phyloP scores from a whole-genome alignment of 2,797 vertebrate genomes.

The Trachops cirrhosus region DNA sequence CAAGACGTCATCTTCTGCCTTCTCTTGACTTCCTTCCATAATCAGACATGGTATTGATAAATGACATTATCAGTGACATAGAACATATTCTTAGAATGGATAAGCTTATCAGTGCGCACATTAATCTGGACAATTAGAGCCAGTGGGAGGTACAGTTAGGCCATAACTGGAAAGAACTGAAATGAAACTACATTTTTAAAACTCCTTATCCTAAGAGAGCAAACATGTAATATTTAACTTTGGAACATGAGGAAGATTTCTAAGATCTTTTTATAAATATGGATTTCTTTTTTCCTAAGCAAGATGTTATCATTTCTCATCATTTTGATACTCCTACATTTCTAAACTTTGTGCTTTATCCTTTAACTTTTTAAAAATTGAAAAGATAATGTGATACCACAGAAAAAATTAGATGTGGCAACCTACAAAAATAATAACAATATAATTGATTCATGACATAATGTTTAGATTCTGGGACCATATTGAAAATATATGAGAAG shows the following conservation, averaged over 20 bases:
- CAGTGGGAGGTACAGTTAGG: not conserved
- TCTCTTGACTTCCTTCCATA: not conserved
- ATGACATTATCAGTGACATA: not conserved
- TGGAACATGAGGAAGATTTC: not conserved
- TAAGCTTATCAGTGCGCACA: not conserved
- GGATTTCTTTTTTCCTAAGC: not conserved
- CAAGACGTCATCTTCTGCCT: not conserved
- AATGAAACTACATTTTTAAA: not conserved
- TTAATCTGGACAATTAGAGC: not conserved
- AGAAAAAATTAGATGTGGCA: not conserved
- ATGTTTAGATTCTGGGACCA: not conserved
- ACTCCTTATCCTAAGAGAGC: not conserved
- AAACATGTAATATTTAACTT: not conserved
- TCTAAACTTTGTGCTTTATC: constrained; percentile 16
- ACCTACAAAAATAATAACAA: not conserved
- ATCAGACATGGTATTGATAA: not conserved
- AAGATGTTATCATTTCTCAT: not conserved
- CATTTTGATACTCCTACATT: not conserved
- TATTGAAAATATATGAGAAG: not conserved
- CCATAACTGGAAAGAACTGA: not conserved
- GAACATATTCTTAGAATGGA: not conserved
- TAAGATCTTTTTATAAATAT: not conserved
- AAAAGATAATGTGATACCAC: not conserved
- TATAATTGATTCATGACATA: not conserved
- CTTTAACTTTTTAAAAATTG: constrained; percentile 20